phyloP scores from a whole-genome alignment of 2,113 vertebrate genomes.

The Peromyscus polionotus region DNA sequence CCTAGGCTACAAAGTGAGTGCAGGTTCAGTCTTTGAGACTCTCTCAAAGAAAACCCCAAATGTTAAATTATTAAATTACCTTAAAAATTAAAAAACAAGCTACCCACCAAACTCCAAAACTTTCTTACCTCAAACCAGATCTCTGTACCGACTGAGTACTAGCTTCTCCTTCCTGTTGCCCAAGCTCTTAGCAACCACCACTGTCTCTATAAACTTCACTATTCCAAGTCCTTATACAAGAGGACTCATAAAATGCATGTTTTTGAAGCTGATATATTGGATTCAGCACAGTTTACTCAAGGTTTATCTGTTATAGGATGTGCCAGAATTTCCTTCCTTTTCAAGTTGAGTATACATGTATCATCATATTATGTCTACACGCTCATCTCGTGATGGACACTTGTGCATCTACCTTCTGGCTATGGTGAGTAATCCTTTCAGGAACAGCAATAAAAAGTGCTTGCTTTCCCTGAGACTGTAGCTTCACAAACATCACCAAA shows the following conservation, averaged over 20 bases:
- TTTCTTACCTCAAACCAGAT: background rate
- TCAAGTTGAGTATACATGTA: background rate
- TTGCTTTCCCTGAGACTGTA: background rate
- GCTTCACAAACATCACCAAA: constrained; percentile 26
- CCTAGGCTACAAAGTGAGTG: background rate
- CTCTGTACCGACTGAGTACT: background rate
- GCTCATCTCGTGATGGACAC: background rate
- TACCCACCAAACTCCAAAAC: background rate
- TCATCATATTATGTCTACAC: background rate
- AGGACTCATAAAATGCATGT: background rate
- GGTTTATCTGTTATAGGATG: background rate
- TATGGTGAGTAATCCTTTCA: background rate
- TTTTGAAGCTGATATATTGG: background rate
- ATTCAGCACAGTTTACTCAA: background rate
- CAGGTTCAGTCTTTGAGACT: background rate
- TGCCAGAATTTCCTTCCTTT: background rate
- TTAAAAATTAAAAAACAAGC: background rate
- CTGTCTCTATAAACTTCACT: background rate
- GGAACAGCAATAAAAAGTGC: background rate
- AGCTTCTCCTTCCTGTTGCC: background rate
- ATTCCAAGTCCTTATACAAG: background rate
- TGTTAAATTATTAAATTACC: background rate
- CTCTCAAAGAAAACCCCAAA: background rate
- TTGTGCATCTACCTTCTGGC: background rate
- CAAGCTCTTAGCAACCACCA: background rate